Evolutionary conservation across 92 coral and sea anemone genomes (phyloP).

Genomic region (Hydrozoanthus gracilis): DNA sequence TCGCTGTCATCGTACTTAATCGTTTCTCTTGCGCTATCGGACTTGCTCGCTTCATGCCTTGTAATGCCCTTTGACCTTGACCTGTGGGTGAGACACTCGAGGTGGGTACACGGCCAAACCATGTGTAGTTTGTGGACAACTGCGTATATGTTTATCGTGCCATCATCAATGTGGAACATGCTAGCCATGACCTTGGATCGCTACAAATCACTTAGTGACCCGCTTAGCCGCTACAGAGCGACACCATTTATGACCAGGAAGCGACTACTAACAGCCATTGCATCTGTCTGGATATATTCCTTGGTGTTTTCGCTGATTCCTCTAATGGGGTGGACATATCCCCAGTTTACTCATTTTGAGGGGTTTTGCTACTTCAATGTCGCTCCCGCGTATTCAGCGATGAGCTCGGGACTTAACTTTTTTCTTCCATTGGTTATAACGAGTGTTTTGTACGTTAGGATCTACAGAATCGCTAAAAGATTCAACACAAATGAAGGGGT

Average conservation of each 20-base stretch:
- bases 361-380: slow-evolving; percentile 73
- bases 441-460: slow-evolving; percentile 73
- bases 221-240: slow-evolving; percentile 76
- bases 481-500: background rate
- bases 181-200: slow-evolving; percentile 89
- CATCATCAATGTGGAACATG: slow-evolving; percentile 90
- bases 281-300: slow-evolving; percentile 80
- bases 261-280: slow-evolving; percentile 64
- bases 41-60: slow-evolving; percentile 78
- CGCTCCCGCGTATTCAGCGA: slow-evolving; percentile 68
- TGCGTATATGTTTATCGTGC: slow-evolving; percentile 87
- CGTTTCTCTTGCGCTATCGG: slow-evolving; percentile 84
- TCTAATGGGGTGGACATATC: slow-evolving; percentile 84
- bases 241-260: slow-evolving; percentile 75
- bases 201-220: slow-evolving; percentile 87
- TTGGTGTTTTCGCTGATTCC: slow-evolving; percentile 80
- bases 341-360: slow-evolving; percentile 33
- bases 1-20: slow-evolving; percentile 82
- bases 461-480: slow-evolving; percentile 59
- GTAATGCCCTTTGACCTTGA: slow-evolving; percentile 90
- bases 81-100: slow-evolving; percentile 56
- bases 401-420: slow-evolving; percentile 86
- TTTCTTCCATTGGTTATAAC: slow-evolving; percentile 76
- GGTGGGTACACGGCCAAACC: slow-evolving; percentile 76
- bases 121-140: slow-evolving; percentile 88